Base-by-base conservation (phyloP, 2,113 vertebrate genomes). In the Ammodytes dubius region DNA sequence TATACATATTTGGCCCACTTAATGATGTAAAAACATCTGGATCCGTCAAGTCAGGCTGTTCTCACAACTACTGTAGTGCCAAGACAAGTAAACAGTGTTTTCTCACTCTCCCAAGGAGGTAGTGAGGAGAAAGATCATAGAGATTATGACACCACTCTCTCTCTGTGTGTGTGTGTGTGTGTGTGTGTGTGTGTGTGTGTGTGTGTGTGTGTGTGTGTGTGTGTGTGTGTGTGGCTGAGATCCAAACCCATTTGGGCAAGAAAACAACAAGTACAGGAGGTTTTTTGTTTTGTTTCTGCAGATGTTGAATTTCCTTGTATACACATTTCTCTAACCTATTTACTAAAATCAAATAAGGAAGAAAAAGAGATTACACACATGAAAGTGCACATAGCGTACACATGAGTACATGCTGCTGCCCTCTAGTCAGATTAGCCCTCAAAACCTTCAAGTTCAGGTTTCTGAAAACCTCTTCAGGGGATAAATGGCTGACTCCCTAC, bases 51-150 rank as follows among this genome's bases (percentile, higher is more conserved):
- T 53, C 70, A 66, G 11, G 35, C 46, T 66, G 79, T 83, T 42
- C 47, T 74, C 17, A 54, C n/a, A 40, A 54, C 35, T 42, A 5
- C 65, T 83, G 73, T 60, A 82, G 77, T 61, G 81, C 59, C 74
- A 77, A 66, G 63, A 81, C 74, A 75, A 85, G 72, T 52, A 76
- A 58, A 80, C 84, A 87, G 82, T 87, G 84, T 68, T 89, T 74
- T 65, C 57, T 85, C 84, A 67, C 49, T 82, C 79, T 77, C 74
- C 63, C 49, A 11, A 54, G 64, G 46, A 77, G 75, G 70, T 56
- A 74, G 15, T 14, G 59, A 77, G 35, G 54, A 82, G 52, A 68
- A 27, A 19, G 59, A 79, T 87, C 43, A 69, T 60, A 53, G 68
- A 79, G 17, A 77, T 74, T 61, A 61, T 57, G 14, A 76, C 71